Conservation (phyloP, 2,113 vertebrate species). For the Poeciliopsis turrubarensis region DNA sequence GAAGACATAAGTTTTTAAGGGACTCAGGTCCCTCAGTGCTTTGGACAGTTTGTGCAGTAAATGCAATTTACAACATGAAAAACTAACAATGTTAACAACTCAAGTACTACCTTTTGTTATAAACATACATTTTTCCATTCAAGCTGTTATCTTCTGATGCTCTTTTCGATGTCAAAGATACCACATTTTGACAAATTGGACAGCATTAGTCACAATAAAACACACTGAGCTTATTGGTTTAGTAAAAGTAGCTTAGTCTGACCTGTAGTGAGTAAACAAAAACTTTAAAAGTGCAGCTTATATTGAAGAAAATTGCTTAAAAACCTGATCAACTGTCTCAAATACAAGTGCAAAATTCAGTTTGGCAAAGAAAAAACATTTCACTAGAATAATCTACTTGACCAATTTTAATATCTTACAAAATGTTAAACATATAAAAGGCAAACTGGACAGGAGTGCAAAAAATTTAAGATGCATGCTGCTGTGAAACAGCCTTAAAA, state of each 20-base stretch:
- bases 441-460: neutral
- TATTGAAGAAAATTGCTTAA: neutral
- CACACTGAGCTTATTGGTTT: neutral
- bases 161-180: neutral
- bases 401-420: neutral
- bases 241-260: neutral
- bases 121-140: neutral
- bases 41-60: neutral
- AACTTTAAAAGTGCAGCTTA: conserved; percentile 1
- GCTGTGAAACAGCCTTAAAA: neutral
- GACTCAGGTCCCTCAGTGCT: neutral
- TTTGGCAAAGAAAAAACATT: neutral
- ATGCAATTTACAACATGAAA: neutral
- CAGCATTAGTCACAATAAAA: neutral
- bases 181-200: neutral
- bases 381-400: neutral
- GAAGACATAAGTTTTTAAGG: neutral
- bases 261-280: neutral
- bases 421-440: neutral
- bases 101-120: neutral
- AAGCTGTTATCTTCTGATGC: neutral
- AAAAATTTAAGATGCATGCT: neutral
- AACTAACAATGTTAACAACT: neutral
- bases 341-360: conserved; percentile 2
- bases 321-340: neutral